phyloP scores from a whole-genome alignment of 37 sponge, comb jelly and placozoan species.

The Tethya wilhelma region DNA sequence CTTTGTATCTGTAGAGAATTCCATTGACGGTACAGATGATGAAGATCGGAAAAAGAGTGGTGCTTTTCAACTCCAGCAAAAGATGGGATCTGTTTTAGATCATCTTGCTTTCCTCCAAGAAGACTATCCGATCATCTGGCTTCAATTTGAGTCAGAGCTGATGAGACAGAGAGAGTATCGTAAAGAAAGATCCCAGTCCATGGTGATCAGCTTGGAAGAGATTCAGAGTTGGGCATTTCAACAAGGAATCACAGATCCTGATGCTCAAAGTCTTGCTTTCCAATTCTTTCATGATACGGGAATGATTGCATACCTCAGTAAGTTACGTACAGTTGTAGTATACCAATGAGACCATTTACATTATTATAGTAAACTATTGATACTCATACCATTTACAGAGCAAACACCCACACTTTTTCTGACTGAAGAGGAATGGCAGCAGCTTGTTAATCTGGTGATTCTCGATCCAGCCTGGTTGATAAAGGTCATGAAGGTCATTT shows the following conservation, averaged over 20 bases:
- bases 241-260: not conserved
- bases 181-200: not conserved
- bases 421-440: constrained; percentile 21
- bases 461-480: constrained; percentile 53
- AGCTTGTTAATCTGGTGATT: constrained; percentile 33
- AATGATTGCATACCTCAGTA: not conserved
- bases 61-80: constrained; percentile 11
- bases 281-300: constrained; percentile 57
- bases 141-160: constrained; percentile 50
- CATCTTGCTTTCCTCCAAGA: constrained; percentile 27
- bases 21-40: constrained; percentile 9
- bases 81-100: constrained; percentile 6
- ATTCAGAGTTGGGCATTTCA: not conserved
- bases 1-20: constrained; percentile 38
- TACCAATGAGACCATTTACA: not conserved
- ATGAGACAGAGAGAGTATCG: not conserved
- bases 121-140: constrained; percentile 40
- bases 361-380: not conserved
- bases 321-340: not conserved
- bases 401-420: constrained; percentile 14
- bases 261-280: constrained; percentile 1
- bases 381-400: not conserved
- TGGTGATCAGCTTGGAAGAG: not conserved
- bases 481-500: constrained; percentile 54
- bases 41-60: constrained; percentile 37